These are phyloP conservation scores for Lordiphosa mommai DNA, from an alignment of 1,140 invertebrate genomes.

Conservation along the genomic window DNA sequence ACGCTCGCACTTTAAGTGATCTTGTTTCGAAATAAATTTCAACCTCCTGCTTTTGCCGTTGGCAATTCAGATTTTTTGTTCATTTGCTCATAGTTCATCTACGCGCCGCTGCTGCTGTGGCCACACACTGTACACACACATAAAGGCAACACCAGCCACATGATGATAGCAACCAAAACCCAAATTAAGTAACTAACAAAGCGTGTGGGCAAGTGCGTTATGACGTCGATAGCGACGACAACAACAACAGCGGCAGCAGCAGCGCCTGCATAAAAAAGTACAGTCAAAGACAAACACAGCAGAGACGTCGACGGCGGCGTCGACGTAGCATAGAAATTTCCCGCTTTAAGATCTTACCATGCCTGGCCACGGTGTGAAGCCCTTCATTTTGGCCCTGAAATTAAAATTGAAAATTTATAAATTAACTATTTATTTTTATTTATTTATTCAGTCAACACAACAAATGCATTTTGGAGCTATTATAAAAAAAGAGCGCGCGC, in stretches of 20 bases:
- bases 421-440: background rate
- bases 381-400: conserved; percentile 97
- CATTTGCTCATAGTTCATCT: background rate
- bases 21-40: too few relatives aligned
- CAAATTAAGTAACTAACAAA: conserved; percentile 17
- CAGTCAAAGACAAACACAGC: conserved; percentile 72
- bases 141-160: conserved; percentile 10
- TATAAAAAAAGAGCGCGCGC: conserved; percentile 49
- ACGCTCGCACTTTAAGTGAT: too few relatives aligned
- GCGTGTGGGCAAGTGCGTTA: conserved; percentile 57
- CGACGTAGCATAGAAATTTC: conserved; percentile 36
- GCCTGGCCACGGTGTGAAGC: conserved; percentile 95
- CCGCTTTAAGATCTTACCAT: conserved; percentile 85
- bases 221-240: conserved; percentile 21
- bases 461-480: conserved; percentile 20
- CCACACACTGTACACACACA: too few relatives aligned
- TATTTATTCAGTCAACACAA: background rate
- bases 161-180: conserved; percentile 10
- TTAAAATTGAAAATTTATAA: conserved; percentile 67
- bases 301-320: conserved; percentile 35
- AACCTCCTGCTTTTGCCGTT: too few relatives aligned
- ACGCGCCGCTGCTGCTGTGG: too few relatives aligned
- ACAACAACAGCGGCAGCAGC: conserved; percentile 20
- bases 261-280: conserved; percentile 64
- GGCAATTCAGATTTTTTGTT: too few relatives aligned